Evolutionary conservation across 2,797 vertebrate genomes (phyloP).

Genomic region (Steatocranus sp.): DNA sequence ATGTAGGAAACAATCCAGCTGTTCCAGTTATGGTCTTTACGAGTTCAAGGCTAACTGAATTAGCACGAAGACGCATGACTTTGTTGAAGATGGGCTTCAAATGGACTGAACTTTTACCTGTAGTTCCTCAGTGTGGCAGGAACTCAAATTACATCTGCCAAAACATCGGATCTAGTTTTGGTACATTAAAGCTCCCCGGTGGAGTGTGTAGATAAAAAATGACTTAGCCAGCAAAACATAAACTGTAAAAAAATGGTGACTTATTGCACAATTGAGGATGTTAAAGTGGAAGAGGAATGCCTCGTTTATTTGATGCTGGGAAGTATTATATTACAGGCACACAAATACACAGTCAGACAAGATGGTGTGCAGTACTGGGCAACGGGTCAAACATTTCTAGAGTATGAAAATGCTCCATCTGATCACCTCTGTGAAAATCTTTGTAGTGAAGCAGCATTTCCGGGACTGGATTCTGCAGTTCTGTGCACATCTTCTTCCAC

Average conservation of each 20-base stretch:
- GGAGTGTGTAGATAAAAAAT: not conserved
- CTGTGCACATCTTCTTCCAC: not conserved
- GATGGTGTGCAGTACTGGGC: conserved; percentile 2
- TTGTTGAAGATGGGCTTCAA: conserved; percentile 22
- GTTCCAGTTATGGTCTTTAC: conserved; percentile 28
- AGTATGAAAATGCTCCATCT: conserved; percentile 13
- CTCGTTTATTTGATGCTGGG: conserved; percentile 34
- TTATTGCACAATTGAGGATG: not conserved
- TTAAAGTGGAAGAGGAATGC: conserved; percentile 13
- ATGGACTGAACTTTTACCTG: conserved; percentile 35
- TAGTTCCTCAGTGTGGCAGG: not conserved
- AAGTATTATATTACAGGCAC: conserved; percentile 39
- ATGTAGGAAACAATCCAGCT: conserved; percentile 39
- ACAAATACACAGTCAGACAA: conserved; percentile 36
- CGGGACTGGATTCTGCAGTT: not conserved
- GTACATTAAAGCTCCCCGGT: not conserved
- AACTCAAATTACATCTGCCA: conserved; percentile 19
- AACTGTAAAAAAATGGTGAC: not conserved
- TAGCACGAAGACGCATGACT: conserved; percentile 33
- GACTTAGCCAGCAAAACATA: not conserved
- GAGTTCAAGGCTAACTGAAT: conserved; percentile 30
- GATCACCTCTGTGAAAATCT: conserved; percentile 5
- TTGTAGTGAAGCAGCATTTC: not conserved
- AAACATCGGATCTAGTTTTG: conserved; percentile 15
- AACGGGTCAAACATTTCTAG: not conserved